Base-by-base conservation (phyloP, 2,797 vertebrate species). In the Oophaga sylvatica region DNA sequence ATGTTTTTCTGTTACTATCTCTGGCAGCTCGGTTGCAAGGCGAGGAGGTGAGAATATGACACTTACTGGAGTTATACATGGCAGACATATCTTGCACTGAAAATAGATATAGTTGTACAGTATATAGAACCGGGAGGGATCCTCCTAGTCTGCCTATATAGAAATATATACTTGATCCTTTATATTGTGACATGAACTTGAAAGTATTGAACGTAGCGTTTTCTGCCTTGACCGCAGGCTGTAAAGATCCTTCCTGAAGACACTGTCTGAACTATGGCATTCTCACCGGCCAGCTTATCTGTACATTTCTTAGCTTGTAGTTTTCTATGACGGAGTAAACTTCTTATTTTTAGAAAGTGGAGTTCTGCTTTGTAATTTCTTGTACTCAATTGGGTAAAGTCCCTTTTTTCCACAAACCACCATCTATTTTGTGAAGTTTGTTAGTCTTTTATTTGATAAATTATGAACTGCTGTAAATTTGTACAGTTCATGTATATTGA, bases 401-500 rank as follows among this genome's bases (percentile, higher is more conserved):
- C 93, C 26, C 94, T 76, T 95, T 96, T 96, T 96, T 95, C 95
- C 95, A 95, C 95, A 95, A 95, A 95, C 95, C 94, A 94, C 94
- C 95, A 97, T 96, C 94, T 97, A 96, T 97, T 96, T 98, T 97
- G 97, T 98, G 97, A 98, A 97, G 94, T 97, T 96, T 97, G 96
- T 97, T 97, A 97, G 97, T 97, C 96, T 96, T 97, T 96, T 97
- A 96, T 97, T 96, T 94, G 97, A 96, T 99, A 98, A 99, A 97
- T 99, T 97, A 97, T 97, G 98, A 99, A 99, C 98, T 99, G 98
- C 97, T 99, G 98, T 99, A 99, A 99, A 99, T 99, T 98, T 99
- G 98, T 99, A 99, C 98, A 99, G 98, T 99, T 99, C 98, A 99
- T 99, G 98, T 99, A 99, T 98, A 99, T 99, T 99, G 97, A 98